Evolutionary conservation across 1,140 invertebrate species (phyloP).

Genomic region (Odontomachus brunneus): DNA sequence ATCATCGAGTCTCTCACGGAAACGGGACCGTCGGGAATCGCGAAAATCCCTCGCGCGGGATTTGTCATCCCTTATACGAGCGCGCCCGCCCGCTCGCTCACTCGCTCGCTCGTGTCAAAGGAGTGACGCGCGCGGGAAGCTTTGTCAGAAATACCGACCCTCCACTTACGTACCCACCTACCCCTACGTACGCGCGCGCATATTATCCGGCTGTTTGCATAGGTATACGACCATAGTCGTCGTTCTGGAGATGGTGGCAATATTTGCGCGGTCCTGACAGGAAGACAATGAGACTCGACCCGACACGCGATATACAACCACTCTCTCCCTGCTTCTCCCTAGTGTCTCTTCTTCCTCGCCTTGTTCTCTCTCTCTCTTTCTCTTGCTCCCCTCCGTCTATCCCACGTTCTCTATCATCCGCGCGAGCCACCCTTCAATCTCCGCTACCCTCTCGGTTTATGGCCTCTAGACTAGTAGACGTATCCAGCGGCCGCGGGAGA

Average conservation of each 20-base stretch:
- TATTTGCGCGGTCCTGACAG: constrained; percentile 83
- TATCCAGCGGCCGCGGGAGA: constrained; percentile 56
- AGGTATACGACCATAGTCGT: constrained; percentile 69
- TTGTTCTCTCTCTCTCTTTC: constrained; percentile 32
- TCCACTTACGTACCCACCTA: constrained; percentile 74
- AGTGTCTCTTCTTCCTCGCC: constrained; percentile 6
- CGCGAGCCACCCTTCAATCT: constrained; percentile 77
- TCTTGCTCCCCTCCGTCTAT: not conserved
- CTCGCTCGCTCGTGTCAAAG: constrained; percentile 73
- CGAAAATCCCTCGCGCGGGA: constrained; percentile 68
- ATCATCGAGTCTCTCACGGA: constrained; percentile 68
- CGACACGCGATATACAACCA: constrained; percentile 77
- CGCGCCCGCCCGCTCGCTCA: constrained; percentile 20
- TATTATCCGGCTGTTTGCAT: constrained; percentile 57
- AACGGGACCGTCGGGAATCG: constrained; percentile 51
- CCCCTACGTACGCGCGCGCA: constrained; percentile 25
- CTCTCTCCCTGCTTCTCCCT: constrained; percentile 46
- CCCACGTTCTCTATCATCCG: constrained; percentile 77
- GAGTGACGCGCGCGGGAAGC: constrained; percentile 74
- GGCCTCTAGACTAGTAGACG: constrained; percentile 67
- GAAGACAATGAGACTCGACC: constrained; percentile 83
- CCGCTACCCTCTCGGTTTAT: constrained; percentile 55
- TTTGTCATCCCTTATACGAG: constrained; percentile 65
- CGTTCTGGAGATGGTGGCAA: constrained; percentile 81
- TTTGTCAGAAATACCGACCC: constrained; percentile 78